Conservation (phyloP, 2,888 invertebrate genomes). For the Lydus trimaculatus region DNA sequence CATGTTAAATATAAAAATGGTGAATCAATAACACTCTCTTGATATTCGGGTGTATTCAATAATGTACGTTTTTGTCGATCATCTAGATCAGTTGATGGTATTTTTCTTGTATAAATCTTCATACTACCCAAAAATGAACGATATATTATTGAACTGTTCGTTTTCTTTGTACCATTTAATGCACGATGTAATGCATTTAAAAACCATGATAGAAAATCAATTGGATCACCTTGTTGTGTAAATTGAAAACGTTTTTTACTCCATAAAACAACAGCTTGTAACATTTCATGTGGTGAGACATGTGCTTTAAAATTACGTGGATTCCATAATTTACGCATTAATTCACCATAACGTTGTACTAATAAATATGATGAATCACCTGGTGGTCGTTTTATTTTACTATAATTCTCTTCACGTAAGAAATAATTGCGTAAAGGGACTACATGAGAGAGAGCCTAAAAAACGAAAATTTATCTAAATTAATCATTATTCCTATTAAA, state of each 20-base stretch:
- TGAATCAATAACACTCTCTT: slow-evolving; percentile 85
- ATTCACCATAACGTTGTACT: slow-evolving; percentile 92
- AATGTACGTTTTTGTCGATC: slow-evolving; percentile 86
- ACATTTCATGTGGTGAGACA: slow-evolving; percentile 99
- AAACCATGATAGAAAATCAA: slow-evolving; percentile 98
- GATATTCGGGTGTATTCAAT: slow-evolving; percentile 83
- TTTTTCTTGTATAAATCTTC: slow-evolving; percentile 89
- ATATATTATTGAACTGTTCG: slow-evolving; percentile 90
- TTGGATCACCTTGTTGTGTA: slow-evolving; percentile 98
- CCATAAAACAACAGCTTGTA: slow-evolving; percentile 97
- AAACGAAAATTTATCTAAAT: slow-evolving; percentile 35
- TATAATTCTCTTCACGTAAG: slow-evolving; percentile 91
- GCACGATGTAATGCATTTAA: slow-evolving; percentile 95
- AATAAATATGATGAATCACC: slow-evolving; percentile 93
- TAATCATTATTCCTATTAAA: background rate
- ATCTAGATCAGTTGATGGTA: slow-evolving; percentile 91
- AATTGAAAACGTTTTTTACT: slow-evolving; percentile 98
- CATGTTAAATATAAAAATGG: slow-evolving; percentile 97
- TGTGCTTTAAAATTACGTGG: slow-evolving; percentile 99
- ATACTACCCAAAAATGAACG: slow-evolving; percentile 93
- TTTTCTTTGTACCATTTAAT: slow-evolving; percentile 89
- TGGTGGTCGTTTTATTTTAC: slow-evolving; percentile 87
- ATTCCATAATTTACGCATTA: slow-evolving; percentile 98
- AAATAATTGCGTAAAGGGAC: slow-evolving; percentile 95
- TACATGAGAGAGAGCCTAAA: slow-evolving; percentile 93